Base-by-base conservation (phyloP, 2,797 vertebrate species). In the Oreochromis grahami region DNA sequence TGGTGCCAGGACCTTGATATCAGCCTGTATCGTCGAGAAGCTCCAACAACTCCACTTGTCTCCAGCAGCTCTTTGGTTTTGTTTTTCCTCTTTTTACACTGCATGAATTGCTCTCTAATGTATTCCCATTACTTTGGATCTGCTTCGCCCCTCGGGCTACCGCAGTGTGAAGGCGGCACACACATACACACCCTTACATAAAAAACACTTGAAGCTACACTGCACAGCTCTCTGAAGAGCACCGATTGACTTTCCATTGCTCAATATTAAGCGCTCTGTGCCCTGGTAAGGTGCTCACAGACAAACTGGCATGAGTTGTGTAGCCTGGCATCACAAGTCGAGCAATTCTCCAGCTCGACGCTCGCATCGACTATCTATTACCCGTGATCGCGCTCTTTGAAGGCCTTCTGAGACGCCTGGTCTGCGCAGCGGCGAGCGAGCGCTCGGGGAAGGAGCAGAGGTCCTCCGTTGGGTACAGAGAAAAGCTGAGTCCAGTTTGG, bases 61-160 rank as follows among this genome's bases (percentile, higher is more conserved):
- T 94, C 85, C 90, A 91, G 88, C 89, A 92, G 90, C 91, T 94
- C 93, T 94, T 93, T 91, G 92, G 92, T 93, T 94, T 93, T 94
- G 91, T 94, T 95, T 93, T 94, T 90, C 88, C 84, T 93, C 90
- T 83, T 92, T 89, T 92, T 92, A 90, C 88, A 81, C 92, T 89
- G 94, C 93, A 93, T 95, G 93, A 95, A 93, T 94, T 91, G 93
- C 91, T 93, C 92, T 94, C 94, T 96, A 95, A 96, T 96, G 93
- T 94, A 95, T 94, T 96, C 93, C 92, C 94, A 95, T 95, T 95
- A 94, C 94, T 93, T 95, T 93, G 93, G 92, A 95, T 96, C 92
- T 90, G 89, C 93, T 92, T 92, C 32, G 85, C 93, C 94, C 95
- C 93, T 94, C 87, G 76, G 94, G 94, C 93, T 91, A 92, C 90